phyloP scores from a whole-genome alignment of 2,888 invertebrate species.

The Pharmacophagus antenor region DNA sequence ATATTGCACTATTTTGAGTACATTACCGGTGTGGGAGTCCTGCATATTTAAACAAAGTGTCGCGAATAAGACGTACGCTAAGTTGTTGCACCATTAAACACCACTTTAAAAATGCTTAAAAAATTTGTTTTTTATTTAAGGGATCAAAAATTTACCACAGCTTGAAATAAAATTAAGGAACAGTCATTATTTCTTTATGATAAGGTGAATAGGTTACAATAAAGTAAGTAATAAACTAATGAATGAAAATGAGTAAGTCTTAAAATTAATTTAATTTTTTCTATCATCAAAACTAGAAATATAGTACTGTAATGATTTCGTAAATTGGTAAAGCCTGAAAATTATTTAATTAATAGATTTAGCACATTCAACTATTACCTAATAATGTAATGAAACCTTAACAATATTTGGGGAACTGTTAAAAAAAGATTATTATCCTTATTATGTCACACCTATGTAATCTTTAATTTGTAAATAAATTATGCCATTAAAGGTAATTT shows the following conservation, averaged over 20 bases:
- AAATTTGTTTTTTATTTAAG: not conserved
- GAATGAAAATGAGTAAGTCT: too few relatives aligned
- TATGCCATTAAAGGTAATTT: too few relatives aligned
- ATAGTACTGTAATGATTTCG: too few relatives aligned
- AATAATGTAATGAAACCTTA: too few relatives aligned
- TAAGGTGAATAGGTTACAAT: not conserved
- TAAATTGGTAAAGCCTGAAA: too few relatives aligned
- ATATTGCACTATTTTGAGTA: constrained; percentile 72
- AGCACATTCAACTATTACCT: too few relatives aligned
- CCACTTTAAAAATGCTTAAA: constrained; percentile 13
- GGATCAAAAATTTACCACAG: not conserved
- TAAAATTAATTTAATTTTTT: not conserved
- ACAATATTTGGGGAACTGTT: too few relatives aligned
- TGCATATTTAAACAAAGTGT: constrained; percentile 31
- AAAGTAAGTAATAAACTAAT: not conserved
- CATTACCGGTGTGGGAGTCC: constrained; percentile 51
- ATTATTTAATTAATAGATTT: too few relatives aligned
- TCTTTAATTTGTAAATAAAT: too few relatives aligned
- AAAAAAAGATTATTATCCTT: too few relatives aligned
- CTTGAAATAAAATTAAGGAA: not conserved
- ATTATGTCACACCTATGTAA: too few relatives aligned
- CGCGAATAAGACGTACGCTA: constrained; percentile 24
- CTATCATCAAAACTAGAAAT: not conserved
- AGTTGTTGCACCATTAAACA: constrained; percentile 22
- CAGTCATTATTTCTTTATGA: not conserved